Evolutionary conservation across 2,113 vertebrate species (phyloP).

Genomic region (Sterrhoptilus dennistouni): DNA sequence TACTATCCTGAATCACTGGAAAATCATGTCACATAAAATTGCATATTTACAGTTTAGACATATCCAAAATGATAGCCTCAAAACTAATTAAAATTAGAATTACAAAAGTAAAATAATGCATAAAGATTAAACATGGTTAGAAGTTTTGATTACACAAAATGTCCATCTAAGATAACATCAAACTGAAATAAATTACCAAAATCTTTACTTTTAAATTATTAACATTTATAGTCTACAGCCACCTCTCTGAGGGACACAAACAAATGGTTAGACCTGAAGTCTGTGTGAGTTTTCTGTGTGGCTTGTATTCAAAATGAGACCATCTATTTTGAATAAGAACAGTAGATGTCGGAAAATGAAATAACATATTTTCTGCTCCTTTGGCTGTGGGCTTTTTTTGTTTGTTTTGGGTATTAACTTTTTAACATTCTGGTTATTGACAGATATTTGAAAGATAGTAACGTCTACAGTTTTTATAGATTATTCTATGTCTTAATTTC

Average conservation of each 20-base stretch:
- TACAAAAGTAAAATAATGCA: not conserved
- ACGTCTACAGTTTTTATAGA: not conserved
- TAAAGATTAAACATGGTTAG: not conserved
- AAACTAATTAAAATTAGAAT: not conserved
- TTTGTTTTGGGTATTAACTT: not conserved
- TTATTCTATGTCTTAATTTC: not conserved
- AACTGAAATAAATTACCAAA: not conserved
- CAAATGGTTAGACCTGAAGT: not conserved
- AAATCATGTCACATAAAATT: not conserved
- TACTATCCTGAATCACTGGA: not conserved
- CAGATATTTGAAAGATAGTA: not conserved
- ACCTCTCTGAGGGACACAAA: not conserved
- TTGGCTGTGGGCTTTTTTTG: not conserved
- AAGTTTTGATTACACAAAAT: not conserved
- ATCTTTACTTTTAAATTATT: not conserved
- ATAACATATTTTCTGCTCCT: not conserved
- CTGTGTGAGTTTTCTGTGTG: not conserved
- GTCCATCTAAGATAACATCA: not conserved
- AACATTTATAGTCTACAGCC: not conserved
- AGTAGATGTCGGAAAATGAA: conserved; percentile 17
- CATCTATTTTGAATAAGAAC: not conserved
- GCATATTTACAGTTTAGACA: not conserved
- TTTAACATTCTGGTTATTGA: not conserved
- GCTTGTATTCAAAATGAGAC: conserved; percentile 2
- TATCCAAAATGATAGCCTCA: not conserved